Conservation (phyloP, 2,113 vertebrate genomes). For the Accipiter virgatus region DNA sequence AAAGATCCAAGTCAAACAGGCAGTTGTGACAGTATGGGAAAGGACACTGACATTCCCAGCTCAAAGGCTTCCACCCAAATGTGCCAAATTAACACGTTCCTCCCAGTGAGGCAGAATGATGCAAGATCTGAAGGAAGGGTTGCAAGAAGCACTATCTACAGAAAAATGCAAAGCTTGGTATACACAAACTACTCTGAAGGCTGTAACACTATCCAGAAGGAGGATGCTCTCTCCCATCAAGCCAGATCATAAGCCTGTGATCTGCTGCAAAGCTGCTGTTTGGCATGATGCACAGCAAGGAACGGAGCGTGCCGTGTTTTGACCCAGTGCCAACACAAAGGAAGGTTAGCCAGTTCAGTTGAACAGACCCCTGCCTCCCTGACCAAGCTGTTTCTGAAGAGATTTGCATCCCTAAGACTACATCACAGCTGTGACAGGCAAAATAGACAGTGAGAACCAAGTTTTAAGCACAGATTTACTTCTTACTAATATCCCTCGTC, state of each 20-base stretch:
- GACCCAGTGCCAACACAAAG: background rate
- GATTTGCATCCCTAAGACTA: background rate
- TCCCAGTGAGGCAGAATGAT: accelerated
- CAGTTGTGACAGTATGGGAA: background rate
- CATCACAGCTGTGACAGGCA: background rate
- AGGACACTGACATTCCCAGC: background rate
- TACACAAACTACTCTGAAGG: accelerated
- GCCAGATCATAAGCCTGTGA: background rate
- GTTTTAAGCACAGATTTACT: background rate
- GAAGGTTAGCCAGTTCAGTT: accelerated
- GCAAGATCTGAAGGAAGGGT: accelerated
- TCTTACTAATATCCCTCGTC: background rate
- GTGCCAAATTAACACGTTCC: background rate
- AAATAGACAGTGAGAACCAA: background rate
- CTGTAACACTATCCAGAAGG: background rate
- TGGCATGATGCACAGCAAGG: accelerated
- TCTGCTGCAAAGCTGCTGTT: background rate
- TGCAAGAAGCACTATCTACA: background rate
- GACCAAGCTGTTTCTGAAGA: background rate
- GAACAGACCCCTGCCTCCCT: background rate
- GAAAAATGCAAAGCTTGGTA: background rate
- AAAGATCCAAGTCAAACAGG: background rate
- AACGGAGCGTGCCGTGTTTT: accelerated
- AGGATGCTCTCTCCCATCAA: background rate
- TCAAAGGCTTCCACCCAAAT: background rate